Evolutionary conservation across 2,888 invertebrate genomes (phyloP).

Genomic region (Maniola hyperantus): DNA sequence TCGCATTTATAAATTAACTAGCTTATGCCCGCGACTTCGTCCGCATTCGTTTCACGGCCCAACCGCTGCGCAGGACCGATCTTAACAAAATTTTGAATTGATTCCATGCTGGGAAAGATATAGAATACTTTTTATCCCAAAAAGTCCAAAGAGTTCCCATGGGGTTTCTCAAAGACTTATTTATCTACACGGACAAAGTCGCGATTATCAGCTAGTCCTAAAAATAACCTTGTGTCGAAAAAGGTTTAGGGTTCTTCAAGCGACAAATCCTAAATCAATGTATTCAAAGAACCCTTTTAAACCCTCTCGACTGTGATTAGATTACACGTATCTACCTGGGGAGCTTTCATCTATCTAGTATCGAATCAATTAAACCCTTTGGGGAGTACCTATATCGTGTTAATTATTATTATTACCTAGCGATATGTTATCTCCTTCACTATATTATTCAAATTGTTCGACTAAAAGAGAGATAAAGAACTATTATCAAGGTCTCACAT

Average conservation of each 20-base stretch:
- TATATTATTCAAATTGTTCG: not conserved
- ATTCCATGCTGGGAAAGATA: not conserved
- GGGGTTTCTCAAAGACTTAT: not conserved
- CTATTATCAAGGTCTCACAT: no score
- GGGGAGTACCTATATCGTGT: constrained; percentile 8
- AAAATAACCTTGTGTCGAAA: not conserved
- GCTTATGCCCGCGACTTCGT: no score
- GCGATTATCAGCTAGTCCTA: not conserved
- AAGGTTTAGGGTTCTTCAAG: constrained; percentile 15
- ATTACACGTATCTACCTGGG: constrained; percentile 37
- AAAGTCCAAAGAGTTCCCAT: not conserved
- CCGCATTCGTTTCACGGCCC: no score
- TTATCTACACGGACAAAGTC: not conserved
- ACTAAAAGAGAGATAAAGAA: not conserved
- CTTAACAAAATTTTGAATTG: no score
- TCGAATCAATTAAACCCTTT: constrained; percentile 35
- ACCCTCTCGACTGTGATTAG: constrained; percentile 38
- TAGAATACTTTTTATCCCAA: not conserved
- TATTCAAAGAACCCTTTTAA: constrained; percentile 29
- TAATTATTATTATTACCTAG: constrained; percentile 16
- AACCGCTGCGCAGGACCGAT: no score
- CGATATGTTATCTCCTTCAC: not conserved
- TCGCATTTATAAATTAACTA: no score
- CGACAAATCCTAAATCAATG: constrained; percentile 34
- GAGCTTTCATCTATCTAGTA: constrained; percentile 30